Evolutionary conservation across 2,113 vertebrate genomes (phyloP).

Genomic region (Xerus inauris): DNA sequence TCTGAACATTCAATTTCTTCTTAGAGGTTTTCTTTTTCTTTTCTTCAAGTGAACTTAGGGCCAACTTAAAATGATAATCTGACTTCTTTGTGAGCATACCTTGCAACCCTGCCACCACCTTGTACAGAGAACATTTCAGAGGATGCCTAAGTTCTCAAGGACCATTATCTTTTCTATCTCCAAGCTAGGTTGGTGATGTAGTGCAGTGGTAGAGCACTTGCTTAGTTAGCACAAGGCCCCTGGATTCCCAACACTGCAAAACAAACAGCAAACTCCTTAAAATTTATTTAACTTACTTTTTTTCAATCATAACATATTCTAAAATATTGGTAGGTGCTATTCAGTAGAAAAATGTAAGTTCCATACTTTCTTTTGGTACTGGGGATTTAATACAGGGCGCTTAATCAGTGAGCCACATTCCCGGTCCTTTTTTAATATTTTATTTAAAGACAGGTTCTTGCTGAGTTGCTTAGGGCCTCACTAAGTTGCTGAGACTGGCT

Average conservation of each 20-base stretch:
- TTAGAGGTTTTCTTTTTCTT: background rate
- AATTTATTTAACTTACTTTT: background rate
- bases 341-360: constrained; percentile 18
- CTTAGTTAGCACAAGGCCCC: too few species aligned
- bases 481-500: too few species aligned
- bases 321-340: constrained; percentile 49
- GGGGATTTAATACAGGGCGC: too few species aligned
- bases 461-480: too few species aligned
- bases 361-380: too few species aligned
- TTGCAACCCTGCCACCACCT: background rate
- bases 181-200: background rate
- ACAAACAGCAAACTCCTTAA: too few species aligned
- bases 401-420: too few species aligned
- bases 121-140: background rate
- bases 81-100: background rate
- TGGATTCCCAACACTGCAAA: too few species aligned
- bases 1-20: background rate
- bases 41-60: background rate
- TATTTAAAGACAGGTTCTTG: too few species aligned
- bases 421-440: too few species aligned
- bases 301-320: constrained; percentile 47
- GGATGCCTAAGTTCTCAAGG: background rate
- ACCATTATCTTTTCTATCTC: background rate
- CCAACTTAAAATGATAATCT: constrained; percentile 18
- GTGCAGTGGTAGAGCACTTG: too few species aligned